Conservation (phyloP, 2,888 invertebrate species). For the Endotricha flammealis region DNA sequence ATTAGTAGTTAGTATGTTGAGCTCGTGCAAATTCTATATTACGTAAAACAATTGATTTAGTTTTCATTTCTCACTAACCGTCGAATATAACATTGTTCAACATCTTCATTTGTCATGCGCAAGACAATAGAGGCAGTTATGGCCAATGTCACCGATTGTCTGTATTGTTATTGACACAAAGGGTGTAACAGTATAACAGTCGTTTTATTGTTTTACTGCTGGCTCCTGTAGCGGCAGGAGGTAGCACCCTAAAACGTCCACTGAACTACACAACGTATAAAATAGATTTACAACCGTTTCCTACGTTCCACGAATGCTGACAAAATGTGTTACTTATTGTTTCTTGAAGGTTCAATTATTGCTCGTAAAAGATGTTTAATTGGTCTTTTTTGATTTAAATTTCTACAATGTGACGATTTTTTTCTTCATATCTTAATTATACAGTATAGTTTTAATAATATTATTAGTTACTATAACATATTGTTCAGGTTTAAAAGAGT, state of each 20-base stretch:
- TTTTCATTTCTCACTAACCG: too few species aligned
- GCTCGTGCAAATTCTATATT: too few species aligned
- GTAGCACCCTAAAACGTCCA: constrained; percentile 60
- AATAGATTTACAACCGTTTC: constrained; percentile 68
- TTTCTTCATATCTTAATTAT: too few species aligned
- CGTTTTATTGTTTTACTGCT: constrained; percentile 70
- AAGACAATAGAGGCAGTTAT: constrained; percentile 57
- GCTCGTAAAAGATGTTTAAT: background rate
- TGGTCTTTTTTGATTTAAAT: background rate
- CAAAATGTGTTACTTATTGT: constrained; percentile 26
- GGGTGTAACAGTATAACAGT: constrained; percentile 58
- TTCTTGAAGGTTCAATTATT: background rate
- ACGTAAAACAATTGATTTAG: too few species aligned
- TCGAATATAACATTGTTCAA: constrained; percentile 37
- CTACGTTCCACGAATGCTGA: constrained; percentile 52
- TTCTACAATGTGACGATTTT: too few species aligned
- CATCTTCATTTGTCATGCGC: constrained; percentile 57
- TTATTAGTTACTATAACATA: too few species aligned
- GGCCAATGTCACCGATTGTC: constrained; percentile 55
- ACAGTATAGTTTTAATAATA: too few species aligned
- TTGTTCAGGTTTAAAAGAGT: too few species aligned
- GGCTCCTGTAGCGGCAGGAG: constrained; percentile 71
- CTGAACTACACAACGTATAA: constrained; percentile 59
- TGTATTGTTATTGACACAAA: constrained; percentile 44
- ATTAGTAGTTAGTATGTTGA: too few species aligned